Evolutionary conservation across 2,888 invertebrate species (phyloP).

Genomic region (Boloria selene): DNA sequence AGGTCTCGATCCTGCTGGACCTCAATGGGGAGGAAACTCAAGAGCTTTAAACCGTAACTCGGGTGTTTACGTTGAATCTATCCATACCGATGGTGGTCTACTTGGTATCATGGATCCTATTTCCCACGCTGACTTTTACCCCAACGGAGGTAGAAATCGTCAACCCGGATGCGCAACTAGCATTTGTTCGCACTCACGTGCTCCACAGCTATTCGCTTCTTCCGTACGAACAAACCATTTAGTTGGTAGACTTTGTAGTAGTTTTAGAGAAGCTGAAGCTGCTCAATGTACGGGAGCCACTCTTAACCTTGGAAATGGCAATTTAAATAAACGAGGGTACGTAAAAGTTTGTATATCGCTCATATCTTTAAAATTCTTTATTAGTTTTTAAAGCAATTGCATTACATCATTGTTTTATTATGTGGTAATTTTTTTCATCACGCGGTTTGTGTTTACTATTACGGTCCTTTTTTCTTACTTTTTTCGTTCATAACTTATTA

Average conservation of each 20-base stretch:
- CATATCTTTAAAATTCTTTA: neutral
- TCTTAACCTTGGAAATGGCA: constrained; percentile 35
- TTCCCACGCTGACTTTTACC: constrained; percentile 53
- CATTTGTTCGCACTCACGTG: constrained; percentile 48
- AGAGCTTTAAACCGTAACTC: constrained; percentile 46
- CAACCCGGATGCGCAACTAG: constrained; percentile 51
- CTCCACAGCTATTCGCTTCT: constrained; percentile 46
- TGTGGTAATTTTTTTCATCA: too few species aligned
- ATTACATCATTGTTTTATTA: too few species aligned
- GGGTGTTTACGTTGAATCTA: constrained; percentile 52
- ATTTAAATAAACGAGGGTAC: constrained; percentile 40
- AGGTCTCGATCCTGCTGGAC: constrained; percentile 59
- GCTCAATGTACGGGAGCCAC: constrained; percentile 32
- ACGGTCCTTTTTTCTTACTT: too few species aligned
- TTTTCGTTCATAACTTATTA: too few species aligned
- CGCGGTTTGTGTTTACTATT: neutral
- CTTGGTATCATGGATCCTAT: constrained; percentile 52
- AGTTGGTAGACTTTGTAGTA: constrained; percentile 45
- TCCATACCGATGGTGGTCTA: constrained; percentile 54
- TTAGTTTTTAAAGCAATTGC: neutral
- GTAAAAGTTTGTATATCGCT: neutral
- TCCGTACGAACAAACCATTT: constrained; percentile 46
- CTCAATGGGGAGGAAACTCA: constrained; percentile 46
- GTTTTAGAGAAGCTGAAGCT: constrained; percentile 39
- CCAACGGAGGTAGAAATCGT: constrained; percentile 49